Percentiles rank a stretch among this genome's conserved stretches.
Conservation (phyloP, 2,113 vertebrate species). For the Otis tarda region DNA sequence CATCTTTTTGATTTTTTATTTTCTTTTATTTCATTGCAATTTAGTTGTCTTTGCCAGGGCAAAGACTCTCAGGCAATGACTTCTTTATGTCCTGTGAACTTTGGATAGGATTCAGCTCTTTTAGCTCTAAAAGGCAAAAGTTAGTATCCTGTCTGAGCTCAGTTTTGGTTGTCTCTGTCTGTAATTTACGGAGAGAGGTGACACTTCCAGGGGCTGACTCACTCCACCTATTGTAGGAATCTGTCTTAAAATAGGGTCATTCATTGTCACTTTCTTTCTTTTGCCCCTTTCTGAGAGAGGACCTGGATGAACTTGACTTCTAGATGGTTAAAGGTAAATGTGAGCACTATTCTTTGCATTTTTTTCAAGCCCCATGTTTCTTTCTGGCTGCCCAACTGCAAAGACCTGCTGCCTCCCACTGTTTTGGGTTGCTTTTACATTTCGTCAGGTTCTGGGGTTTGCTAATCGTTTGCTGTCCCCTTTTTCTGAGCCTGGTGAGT, state of each 20-base stretch:
- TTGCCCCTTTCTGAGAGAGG: neutral
- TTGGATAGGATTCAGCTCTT: conserved; percentile 14
- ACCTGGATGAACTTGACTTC: neutral
- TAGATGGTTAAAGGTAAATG: neutral
- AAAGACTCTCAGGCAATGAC: neutral
- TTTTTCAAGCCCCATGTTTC: neutral
- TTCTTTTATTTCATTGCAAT: neutral
- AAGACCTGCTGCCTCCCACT: neutral
- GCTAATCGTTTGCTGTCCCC: neutral
- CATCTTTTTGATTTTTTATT: neutral
- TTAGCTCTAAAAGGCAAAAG: conserved; percentile 5
- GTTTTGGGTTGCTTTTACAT: neutral
- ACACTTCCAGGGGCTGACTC: conserved; percentile 4
- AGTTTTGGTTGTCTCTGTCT: neutral
- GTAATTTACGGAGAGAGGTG: conserved; percentile 25
- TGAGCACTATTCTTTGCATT: neutral
- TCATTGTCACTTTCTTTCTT: neutral
- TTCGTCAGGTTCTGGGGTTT: neutral
- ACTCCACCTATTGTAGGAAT: neutral
- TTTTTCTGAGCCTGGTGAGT: neutral
- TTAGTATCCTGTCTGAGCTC: conserved; percentile 24
- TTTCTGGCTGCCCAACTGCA: neutral
- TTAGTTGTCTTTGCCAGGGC: neutral
- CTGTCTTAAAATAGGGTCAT: conserved; percentile 1
- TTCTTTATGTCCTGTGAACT: neutral